Conservation (phyloP, 2,888 invertebrate species). For the Drosophila nr. perissopoda region DNA sequence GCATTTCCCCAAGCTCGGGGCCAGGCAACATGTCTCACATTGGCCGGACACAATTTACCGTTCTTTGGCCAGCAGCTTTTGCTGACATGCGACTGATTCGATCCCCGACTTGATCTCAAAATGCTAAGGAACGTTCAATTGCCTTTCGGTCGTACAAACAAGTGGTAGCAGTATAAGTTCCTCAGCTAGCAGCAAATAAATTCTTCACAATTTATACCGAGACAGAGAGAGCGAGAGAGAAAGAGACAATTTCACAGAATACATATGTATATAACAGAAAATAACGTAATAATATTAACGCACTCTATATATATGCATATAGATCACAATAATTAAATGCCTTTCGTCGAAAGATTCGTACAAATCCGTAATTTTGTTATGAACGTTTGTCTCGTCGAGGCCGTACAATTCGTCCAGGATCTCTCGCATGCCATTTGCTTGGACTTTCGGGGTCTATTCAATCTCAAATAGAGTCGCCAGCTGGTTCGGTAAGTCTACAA, state of each 20-base stretch:
- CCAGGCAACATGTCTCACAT: slow-evolving; percentile 48
- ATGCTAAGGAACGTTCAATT: slow-evolving; percentile 59
- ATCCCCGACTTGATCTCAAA: slow-evolving; percentile 9
- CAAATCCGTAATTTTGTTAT: slow-evolving; percentile 77
- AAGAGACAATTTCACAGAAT: neutral
- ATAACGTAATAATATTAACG: slow-evolving; percentile 11
- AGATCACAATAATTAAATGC: slow-evolving; percentile 65
- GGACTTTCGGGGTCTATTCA: slow-evolving; percentile 66
- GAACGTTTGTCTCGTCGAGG: slow-evolving; percentile 74
- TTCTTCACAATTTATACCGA: slow-evolving; percentile 28
- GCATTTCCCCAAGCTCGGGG: slow-evolving; percentile 40
- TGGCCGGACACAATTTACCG: slow-evolving; percentile 50
- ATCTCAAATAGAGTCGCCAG: slow-evolving; percentile 58
- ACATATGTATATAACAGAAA: slow-evolving; percentile 13
- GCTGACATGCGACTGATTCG: slow-evolving; percentile 15
- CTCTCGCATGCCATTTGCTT: slow-evolving; percentile 72
- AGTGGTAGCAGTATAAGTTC: slow-evolving; percentile 63
- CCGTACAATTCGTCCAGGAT: slow-evolving; percentile 72
- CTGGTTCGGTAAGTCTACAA: slow-evolving; percentile 51
- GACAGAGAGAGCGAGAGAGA: neutral
- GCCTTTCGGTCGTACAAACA: slow-evolving; percentile 59
- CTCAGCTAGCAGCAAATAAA: slow-evolving; percentile 18
- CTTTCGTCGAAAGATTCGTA: slow-evolving; percentile 68
- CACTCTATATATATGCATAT: slow-evolving; percentile 52
- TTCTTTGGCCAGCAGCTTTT: slow-evolving; percentile 36